phyloP scores from a whole-genome alignment of 35 echinoderm and acorn worm species.

The Ophioderma brevispina region DNA sequence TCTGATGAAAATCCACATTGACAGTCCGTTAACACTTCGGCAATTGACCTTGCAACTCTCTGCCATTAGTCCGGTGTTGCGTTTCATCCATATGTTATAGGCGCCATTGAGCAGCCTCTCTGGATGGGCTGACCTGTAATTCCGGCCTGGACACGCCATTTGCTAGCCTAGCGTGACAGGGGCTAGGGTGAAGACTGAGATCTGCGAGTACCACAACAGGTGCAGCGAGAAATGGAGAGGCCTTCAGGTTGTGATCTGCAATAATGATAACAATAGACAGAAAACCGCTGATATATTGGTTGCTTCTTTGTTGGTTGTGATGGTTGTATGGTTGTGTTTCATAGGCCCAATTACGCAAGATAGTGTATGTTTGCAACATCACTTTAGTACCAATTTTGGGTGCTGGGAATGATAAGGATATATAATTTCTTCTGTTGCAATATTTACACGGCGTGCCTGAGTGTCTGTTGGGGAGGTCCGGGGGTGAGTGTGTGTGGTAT shows the following conservation, averaged over 20 bases:
- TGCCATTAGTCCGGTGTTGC: background rate
- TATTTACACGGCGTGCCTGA: background rate
- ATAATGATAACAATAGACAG: background rate
- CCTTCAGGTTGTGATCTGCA: background rate
- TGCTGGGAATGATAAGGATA: background rate
- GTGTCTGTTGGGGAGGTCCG: too few relatives aligned
- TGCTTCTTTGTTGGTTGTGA: background rate
- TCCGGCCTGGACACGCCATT: constrained; percentile 64
- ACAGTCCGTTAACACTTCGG: constrained; percentile 68
- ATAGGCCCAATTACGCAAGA: background rate
- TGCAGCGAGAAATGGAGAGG: constrained; percentile 74
- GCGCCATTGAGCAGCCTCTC: constrained; percentile 75
- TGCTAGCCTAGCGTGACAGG: constrained; percentile 39
- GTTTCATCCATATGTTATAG: constrained; percentile 51
- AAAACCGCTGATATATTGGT: background rate
- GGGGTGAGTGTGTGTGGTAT: too few relatives aligned
- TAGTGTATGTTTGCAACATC: background rate
- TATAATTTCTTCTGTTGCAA: background rate
- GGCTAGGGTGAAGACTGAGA: constrained; percentile 62
- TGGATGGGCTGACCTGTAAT: constrained; percentile 45
- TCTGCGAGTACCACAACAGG: constrained; percentile 53
- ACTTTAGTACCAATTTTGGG: background rate
- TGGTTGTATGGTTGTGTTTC: background rate
- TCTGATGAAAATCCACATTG: constrained; percentile 94
- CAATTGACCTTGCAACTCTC: constrained; percentile 42